A percentile compares a stretch with the other conserved stretches of the same genome.
Conservation (phyloP, 2,797 vertebrate genomes). For the Typhlichthys subterraneus region DNA sequence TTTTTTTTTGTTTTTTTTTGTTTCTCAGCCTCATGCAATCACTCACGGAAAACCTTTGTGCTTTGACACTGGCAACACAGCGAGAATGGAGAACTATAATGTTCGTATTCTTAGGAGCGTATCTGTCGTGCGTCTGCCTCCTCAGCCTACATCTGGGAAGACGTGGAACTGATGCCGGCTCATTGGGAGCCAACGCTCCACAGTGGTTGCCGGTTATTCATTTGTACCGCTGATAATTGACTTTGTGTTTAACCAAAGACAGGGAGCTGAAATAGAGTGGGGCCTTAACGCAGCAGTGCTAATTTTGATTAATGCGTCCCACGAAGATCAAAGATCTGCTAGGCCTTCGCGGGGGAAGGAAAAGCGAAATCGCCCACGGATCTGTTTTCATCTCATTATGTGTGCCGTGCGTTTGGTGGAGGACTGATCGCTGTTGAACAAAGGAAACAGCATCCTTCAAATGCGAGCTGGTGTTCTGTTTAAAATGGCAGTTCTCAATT, state of each 20-base stretch:
- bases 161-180: neutral
- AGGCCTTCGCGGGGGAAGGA: slow-evolving; percentile 47
- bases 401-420: slow-evolving; percentile 29
- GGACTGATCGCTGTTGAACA: slow-evolving; percentile 25
- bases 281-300: slow-evolving; percentile 31
- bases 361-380: slow-evolving; percentile 36
- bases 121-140: slow-evolving; percentile 26
- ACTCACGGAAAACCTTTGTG: slow-evolving; percentile 37
- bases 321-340: slow-evolving; percentile 50
- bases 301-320: slow-evolving; percentile 63
- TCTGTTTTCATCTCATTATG: slow-evolving; percentile 52
- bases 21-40: slow-evolving; percentile 43
- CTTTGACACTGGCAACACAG: slow-evolving; percentile 35
- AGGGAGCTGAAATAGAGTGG: slow-evolving; percentile 22
- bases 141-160: slow-evolving; percentile 16
- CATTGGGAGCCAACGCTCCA: slow-evolving; percentile 10
- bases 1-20: slow-evolving; percentile 28
- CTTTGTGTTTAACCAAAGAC: slow-evolving; percentile 50
- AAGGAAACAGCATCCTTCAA: slow-evolving; percentile 24
- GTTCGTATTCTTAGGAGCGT: slow-evolving; percentile 58
- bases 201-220: slow-evolving; percentile 35
- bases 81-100: slow-evolving; percentile 27
- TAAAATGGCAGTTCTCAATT: slow-evolving; percentile 21
- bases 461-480: slow-evolving; percentile 31
- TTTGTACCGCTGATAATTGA: slow-evolving; percentile 52